Base-by-base conservation (phyloP, 1,140 invertebrate species). In the Zaprionus davidi region DNA sequence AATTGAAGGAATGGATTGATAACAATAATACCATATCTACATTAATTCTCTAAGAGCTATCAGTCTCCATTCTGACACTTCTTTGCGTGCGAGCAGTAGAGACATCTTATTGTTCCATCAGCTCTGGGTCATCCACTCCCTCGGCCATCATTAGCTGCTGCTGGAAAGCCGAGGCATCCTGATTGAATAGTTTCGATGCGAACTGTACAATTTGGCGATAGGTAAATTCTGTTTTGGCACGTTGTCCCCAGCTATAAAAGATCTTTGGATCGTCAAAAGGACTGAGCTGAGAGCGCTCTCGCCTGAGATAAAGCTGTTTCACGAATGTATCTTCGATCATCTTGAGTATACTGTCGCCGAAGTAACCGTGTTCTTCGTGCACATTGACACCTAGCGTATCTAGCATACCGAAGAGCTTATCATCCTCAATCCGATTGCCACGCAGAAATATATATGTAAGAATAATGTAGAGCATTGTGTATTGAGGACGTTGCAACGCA, bases 281-380 rank as follows among this genome's bases (percentile, higher is more conserved):
- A 56, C 41, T 85, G 0, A 81, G 36, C 9, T 84, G 71, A 4
- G 81, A 71, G 6, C 85, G 85, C 26, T 91, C 80, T 5, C 85
- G 72, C 34, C 85, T 91, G 0, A 92, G 76, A 67, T 92, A 92
- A 6, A 82, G 67, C 34, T 92, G 91, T 24, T 80, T 91, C 0
- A 92, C 88, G 28, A 91, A 92, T 0, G 91, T 91, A 6, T 92
- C 91, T 20, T 82, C 81, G 15, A 92, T 79, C 2, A 80, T 68
- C 34, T 90, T 90, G 11, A 62, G 70, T 17, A 90, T 24, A 64
- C 84, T 71, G 17, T 38, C 7, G 3, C 82, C 82, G 51, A 92
- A 92, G 44, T 84, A 91, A 15, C 71, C 53, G 28, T 92, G 91
- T 1, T 80, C 76, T 20, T 84, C 76, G 36, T 90, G 79, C 15